Evolutionary conservation across 2,888 invertebrate species (phyloP).

Genomic region (Drosophila recens): DNA sequence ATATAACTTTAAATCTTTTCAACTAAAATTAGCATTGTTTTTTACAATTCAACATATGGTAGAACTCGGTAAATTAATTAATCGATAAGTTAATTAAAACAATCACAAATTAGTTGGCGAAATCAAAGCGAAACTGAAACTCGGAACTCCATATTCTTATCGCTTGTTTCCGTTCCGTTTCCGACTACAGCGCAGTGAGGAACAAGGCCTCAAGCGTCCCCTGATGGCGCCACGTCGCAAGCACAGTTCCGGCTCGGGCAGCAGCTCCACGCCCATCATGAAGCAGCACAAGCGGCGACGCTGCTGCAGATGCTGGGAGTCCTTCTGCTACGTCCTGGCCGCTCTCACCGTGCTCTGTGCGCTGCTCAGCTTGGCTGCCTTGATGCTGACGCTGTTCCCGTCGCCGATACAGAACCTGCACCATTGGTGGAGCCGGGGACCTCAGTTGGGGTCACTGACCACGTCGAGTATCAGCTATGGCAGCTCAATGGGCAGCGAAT

Average conservation of each 20-base stretch:
- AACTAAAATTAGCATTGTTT: background rate
- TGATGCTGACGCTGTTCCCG: constrained; percentile 89
- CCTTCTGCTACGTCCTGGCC: constrained; percentile 88
- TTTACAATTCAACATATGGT: background rate
- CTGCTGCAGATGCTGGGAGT: constrained; percentile 88
- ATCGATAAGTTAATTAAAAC: background rate
- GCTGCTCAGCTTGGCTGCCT: constrained; percentile 88
- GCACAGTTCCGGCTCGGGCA: constrained; percentile 67
- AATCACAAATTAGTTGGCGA: too few species aligned
- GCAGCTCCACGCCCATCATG: constrained; percentile 86
- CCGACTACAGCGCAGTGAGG: constrained; percentile 87
- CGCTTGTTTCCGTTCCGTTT: background rate
- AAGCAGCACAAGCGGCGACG: constrained; percentile 83
- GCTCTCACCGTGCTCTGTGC: constrained; percentile 88
- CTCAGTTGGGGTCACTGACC: constrained; percentile 33
- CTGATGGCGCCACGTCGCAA: constrained; percentile 91
- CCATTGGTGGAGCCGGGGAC: constrained; percentile 86
- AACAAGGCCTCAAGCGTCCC: constrained; percentile 89
- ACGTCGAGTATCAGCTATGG: constrained; percentile 56
- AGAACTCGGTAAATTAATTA: background rate
- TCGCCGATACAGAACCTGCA: constrained; percentile 88
- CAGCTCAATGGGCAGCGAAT: constrained; percentile 79
- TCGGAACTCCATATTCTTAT: background rate
- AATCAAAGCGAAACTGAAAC: background rate
- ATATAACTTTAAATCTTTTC: background rate